Evolutionary conservation across 2,797 vertebrate genomes (phyloP).

Genomic region (Aldrovandia affinis): DNA sequence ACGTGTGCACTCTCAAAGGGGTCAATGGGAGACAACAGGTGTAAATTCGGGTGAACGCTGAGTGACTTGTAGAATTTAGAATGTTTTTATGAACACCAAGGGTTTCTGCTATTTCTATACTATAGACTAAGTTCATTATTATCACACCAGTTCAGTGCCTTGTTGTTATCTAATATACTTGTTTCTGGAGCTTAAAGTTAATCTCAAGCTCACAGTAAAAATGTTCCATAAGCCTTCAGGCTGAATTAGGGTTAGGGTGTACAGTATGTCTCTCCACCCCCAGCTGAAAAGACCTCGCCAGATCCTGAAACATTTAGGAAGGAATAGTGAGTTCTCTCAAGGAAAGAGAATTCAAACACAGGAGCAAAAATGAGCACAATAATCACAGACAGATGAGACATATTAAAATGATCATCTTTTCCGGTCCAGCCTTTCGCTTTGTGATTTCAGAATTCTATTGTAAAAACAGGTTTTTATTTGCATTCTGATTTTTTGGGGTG

Average conservation of each 20-base stretch:
- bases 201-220: neutral
- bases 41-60: neutral
- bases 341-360: conserved; percentile 20
- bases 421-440: conserved; percentile 34
- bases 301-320: neutral
- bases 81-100: neutral
- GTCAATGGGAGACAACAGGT: neutral
- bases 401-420: conserved; percentile 34
- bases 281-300: neutral
- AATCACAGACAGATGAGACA: conserved; percentile 60
- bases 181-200: neutral
- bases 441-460: conserved; percentile 45
- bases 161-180: neutral
- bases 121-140: neutral
- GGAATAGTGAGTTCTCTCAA: conserved; percentile 9
- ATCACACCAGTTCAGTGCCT: neutral
- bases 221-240: neutral
- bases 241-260: neutral
- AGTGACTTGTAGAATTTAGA: neutral
- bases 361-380: conserved; percentile 59
- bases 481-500: neutral
- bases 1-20: neutral
- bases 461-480: neutral
- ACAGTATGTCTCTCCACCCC: neutral
- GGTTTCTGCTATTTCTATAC: neutral